Conservation (phyloP, 2,113 vertebrate genomes). For the Sakesphorus luctuosus region DNA sequence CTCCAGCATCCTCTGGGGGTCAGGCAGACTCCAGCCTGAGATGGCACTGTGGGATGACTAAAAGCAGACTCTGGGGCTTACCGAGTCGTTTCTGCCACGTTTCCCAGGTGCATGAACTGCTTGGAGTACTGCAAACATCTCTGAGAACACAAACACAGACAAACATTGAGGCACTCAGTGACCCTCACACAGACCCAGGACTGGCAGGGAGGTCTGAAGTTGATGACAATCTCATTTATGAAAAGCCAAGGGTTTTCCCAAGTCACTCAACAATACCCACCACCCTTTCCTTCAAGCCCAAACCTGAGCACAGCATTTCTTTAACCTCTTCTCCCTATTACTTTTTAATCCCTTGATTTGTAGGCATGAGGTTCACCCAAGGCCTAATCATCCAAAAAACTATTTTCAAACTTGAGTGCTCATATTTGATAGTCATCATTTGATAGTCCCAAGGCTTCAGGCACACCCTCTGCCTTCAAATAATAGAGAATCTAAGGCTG, state of each 20-base stretch:
- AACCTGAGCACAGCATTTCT: not conserved
- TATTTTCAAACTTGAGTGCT: not conserved
- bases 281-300: not conserved
- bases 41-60: not conserved
- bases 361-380: not conserved
- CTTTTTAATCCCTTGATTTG: not conserved
- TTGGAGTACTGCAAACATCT: constrained; percentile 92
- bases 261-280: not conserved
- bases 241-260: not conserved
- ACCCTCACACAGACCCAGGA: not conserved
- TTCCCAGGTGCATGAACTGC: constrained; percentile 95
- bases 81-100: constrained; percentile 89
- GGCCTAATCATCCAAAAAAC: not conserved
- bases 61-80: constrained; percentile 55
- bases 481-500: not conserved
- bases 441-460: not conserved
- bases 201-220: not conserved
- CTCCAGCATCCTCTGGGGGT: not conserved
- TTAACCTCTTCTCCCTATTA: not conserved
- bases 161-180: not conserved
- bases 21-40: not conserved
- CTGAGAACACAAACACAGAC: constrained; percentile 72
- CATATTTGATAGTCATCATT: not conserved
- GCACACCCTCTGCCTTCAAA: not conserved
- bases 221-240: not conserved